Evolutionary conservation across 2,113 vertebrate species (phyloP).

Genomic region (Rana temporaria): DNA sequence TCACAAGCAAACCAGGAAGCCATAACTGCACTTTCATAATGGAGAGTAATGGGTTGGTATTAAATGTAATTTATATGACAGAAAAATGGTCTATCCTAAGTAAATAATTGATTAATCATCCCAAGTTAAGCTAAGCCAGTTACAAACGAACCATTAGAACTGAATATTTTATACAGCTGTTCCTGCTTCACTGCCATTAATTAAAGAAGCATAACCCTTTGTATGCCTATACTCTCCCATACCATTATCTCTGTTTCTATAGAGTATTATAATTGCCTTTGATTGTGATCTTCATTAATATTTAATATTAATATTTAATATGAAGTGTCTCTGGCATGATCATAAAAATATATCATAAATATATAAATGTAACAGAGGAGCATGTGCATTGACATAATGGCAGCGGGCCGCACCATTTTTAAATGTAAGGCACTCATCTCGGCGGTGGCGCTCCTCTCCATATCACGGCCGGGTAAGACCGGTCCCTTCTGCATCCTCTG

Average conservation of each 20-base stretch:
- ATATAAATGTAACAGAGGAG: too few species aligned
- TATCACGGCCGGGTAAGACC: too few species aligned
- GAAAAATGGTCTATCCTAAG: slow-evolving; percentile 61
- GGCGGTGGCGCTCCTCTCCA: too few species aligned
- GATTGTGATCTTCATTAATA: too few species aligned
- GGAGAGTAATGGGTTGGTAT: slow-evolving; percentile 63
- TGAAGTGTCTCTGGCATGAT: too few species aligned
- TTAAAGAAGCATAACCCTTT: slow-evolving; percentile 35
- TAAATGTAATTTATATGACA: slow-evolving; percentile 67
- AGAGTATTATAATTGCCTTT: neutral
- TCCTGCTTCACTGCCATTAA: slow-evolving; percentile 33
- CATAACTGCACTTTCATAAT: slow-evolving; percentile 60
- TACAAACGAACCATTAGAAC: slow-evolving; percentile 54
- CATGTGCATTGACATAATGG: too few species aligned
- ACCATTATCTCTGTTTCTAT: neutral
- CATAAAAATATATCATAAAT: too few species aligned
- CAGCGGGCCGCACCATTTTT: too few species aligned
- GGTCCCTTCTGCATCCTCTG: too few species aligned
- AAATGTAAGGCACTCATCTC: too few species aligned
- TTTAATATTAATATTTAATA: too few species aligned
- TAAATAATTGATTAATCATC: slow-evolving; percentile 68
- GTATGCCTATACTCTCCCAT: neutral
- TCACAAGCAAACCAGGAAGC: slow-evolving; percentile 35
- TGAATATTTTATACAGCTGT: slow-evolving; percentile 38
- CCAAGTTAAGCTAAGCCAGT: slow-evolving; percentile 60